Percentiles rank a stretch among this genome's conserved stretches.
phyloP scores from a whole-genome alignment of 2,113 vertebrate genomes.

The Lutjanus erythropterus region DNA sequence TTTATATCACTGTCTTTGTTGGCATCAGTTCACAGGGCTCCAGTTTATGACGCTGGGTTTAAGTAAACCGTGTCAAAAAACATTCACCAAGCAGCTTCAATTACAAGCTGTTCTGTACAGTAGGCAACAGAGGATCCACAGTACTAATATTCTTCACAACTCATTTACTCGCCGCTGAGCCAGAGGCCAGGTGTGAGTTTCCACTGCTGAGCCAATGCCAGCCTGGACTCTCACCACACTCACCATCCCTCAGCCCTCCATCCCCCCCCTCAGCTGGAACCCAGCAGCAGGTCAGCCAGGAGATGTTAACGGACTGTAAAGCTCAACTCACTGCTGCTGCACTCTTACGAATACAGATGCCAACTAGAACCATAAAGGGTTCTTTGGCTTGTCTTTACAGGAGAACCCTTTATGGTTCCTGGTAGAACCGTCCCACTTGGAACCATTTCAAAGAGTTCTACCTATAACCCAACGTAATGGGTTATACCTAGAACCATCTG shows the following conservation, averaged over 20 bases:
- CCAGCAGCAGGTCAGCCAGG: conserved; percentile 66
- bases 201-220: conserved; percentile 65
- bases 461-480: no score
- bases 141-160: conserved; percentile 60
- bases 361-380: no score
- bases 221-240: conserved; percentile 26
- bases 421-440: no score
- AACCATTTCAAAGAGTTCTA: no score
- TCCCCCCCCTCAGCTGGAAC: conserved; percentile 20
- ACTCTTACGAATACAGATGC: no score
- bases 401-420: no score
- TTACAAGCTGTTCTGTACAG: conserved; percentile 26
- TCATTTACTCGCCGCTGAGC: conserved; percentile 45
- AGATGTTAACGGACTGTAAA: conserved; percentile 63
- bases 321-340: conserved; percentile 46
- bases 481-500: no score
- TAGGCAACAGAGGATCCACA: conserved; percentile 55
- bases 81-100: conserved; percentile 30
- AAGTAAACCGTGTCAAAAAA: conserved; percentile 9
- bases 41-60: neutral
- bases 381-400: no score
- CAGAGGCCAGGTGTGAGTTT: conserved; percentile 76
- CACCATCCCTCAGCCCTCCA: neutral
- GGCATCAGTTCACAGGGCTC: conserved; percentile 18
- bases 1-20: neutral